Evolutionary conservation across 2,888 invertebrate genomes (phyloP).

Genomic region (Drosophila subquinaria): DNA sequence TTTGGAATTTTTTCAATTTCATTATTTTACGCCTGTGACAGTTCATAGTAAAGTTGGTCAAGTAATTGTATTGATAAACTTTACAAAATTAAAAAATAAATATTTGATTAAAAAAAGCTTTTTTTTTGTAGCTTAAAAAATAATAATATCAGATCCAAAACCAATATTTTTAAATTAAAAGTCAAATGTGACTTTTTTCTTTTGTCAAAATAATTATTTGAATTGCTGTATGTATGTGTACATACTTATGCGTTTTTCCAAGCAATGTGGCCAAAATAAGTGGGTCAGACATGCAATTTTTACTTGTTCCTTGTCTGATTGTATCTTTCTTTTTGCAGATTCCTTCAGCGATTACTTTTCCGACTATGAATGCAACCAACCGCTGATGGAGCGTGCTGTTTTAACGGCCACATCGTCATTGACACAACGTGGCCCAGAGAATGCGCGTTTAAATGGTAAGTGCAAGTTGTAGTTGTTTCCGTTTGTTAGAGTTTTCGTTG

Average conservation of each 20-base stretch:
- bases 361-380: conserved; percentile 92
- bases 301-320: conserved; percentile 28
- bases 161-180: neutral
- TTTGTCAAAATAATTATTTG: neutral
- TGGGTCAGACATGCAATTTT: conserved; percentile 52
- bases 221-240: conserved; percentile 20
- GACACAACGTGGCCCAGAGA: conserved; percentile 93
- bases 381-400: conserved; percentile 90
- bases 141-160: no score
- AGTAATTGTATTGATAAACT: neutral
- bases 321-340: conserved; percentile 72
- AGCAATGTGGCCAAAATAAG: conserved; percentile 26
- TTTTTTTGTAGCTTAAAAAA: neutral
- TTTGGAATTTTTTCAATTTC: conserved; percentile 47
- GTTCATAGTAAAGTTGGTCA: conserved; percentile 33
- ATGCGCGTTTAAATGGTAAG: conserved; percentile 95
- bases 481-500: conserved; percentile 20
- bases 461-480: conserved; percentile 25
- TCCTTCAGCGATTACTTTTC: conserved; percentile 84
- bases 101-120: neutral
- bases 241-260: conserved; percentile 7
- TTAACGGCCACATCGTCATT: conserved; percentile 93
- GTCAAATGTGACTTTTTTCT: neutral
- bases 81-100: neutral
- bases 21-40: conserved; percentile 64